phyloP scores from a whole-genome alignment of 2,888 invertebrate species.

The Tenthredo mesomela region DNA sequence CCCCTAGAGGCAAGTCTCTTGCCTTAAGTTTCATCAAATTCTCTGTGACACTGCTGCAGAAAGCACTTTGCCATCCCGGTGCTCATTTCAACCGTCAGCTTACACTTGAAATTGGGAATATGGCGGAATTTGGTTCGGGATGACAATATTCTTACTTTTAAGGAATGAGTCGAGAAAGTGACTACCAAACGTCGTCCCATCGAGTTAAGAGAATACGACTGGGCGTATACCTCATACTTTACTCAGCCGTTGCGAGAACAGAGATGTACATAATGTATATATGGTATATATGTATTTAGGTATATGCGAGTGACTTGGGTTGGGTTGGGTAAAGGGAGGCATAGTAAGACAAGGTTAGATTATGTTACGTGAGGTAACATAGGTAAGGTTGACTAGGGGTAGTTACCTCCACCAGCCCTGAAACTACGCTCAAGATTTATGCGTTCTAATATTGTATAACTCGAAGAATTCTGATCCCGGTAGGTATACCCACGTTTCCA shows the following conservation, averaged over 20 bases:
- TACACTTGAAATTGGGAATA: not conserved
- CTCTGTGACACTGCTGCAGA: not conserved
- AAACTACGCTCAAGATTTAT: slow-evolving; percentile 16
- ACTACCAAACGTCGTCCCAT: slow-evolving; percentile 10
- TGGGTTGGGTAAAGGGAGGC: not conserved
- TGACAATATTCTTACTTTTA: slow-evolving; percentile 9
- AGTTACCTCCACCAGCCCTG: not conserved
- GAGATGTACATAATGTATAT: not conserved
- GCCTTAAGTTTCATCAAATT: not conserved
- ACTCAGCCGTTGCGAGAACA: not conserved
- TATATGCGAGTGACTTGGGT: not conserved
- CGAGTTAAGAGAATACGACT: slow-evolving; percentile 19
- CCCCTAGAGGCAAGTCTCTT: not conserved
- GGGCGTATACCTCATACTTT: slow-evolving; percentile 3
- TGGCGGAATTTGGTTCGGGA: not conserved
- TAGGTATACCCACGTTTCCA: not conserved
- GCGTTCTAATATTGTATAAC: slow-evolving; percentile 20
- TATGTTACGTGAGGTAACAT: slow-evolving; percentile 18
- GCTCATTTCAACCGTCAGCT: not conserved
- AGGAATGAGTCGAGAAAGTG: not conserved
- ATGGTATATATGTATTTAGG: not conserved
- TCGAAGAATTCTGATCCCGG: not conserved
- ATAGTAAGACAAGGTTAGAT: slow-evolving; percentile 22
- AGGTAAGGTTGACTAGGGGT: slow-evolving; percentile 29
- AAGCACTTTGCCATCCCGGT: not conserved